Percentiles rank a stretch among this genome's conserved stretches.
Evolutionary conservation across 1,140 invertebrate genomes (phyloP).

Genomic region (Drosophila ficusphila): DNA sequence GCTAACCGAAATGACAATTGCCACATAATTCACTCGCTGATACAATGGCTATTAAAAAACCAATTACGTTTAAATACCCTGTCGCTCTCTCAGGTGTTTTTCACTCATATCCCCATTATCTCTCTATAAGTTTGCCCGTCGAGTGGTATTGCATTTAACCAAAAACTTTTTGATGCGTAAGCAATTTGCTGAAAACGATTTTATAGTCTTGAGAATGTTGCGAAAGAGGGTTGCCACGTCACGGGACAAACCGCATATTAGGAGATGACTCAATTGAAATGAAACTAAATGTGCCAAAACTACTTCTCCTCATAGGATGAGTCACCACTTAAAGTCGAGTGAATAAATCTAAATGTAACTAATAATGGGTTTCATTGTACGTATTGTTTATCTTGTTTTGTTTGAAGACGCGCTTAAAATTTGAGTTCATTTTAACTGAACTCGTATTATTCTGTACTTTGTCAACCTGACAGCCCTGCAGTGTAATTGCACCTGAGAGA

Average conservation of each 20-base stretch:
- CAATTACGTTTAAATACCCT: slow-evolving; percentile 78
- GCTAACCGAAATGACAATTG: slow-evolving; percentile 62
- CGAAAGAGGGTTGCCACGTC: slow-evolving; percentile 39
- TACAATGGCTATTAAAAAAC: slow-evolving; percentile 78
- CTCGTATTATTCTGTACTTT: not conserved
- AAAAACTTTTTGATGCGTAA: slow-evolving; percentile 55
- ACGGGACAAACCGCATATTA: slow-evolving; percentile 7
- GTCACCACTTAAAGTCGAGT: not conserved
- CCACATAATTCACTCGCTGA: slow-evolving; percentile 72
- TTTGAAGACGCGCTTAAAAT: not conserved
- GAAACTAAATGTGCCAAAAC: not conserved
- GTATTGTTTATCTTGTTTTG: too few relatives aligned
- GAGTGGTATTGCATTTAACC: slow-evolving; percentile 23
- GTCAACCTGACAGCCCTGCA: not conserved
- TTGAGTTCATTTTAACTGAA: not conserved
- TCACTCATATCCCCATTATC: slow-evolving; percentile 11
- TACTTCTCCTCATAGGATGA: slow-evolving; percentile 1
- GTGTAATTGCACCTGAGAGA: not conserved
- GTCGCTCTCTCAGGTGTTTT: slow-evolving; percentile 18
- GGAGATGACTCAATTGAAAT: slow-evolving; percentile 11
- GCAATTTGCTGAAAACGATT: slow-evolving; percentile 48
- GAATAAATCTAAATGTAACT: too few relatives aligned
- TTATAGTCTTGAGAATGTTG: slow-evolving; percentile 17
- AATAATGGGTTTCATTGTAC: too few relatives aligned
- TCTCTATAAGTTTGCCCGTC: slow-evolving; percentile 18